Evolutionary conservation across 2,113 vertebrate genomes (phyloP).

Genomic region (Mormyrus iriodes): DNA sequence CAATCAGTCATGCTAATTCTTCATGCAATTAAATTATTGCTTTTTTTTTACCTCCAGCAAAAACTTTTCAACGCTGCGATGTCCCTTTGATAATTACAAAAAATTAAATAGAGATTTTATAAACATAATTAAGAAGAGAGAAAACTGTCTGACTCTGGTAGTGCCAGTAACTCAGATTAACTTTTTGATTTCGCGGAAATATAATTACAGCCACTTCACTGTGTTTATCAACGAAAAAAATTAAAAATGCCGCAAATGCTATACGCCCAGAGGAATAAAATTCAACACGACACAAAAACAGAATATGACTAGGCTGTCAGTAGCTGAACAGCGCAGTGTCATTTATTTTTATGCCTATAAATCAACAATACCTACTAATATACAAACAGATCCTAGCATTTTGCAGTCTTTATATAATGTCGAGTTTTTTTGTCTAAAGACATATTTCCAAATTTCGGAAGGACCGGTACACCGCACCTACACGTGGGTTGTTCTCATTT

Average conservation of each 20-base stretch:
- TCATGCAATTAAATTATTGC: constrained; percentile 8
- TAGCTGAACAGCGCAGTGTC: not conserved
- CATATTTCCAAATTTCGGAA: not conserved
- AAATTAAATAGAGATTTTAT: constrained; percentile 18
- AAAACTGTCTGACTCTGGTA: not conserved
- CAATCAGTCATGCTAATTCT: constrained; percentile 21
- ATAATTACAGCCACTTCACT: constrained; percentile 22
- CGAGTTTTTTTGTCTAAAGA: not conserved
- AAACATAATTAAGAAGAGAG: constrained; percentile 22
- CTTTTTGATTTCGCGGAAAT: constrained; percentile 16
- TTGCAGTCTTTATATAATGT: not conserved
- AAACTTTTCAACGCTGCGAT: constrained; percentile 17
- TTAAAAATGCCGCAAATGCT: constrained; percentile 7
- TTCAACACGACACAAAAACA: constrained; percentile 2
- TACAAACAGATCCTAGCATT: not conserved
- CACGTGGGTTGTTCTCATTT: not conserved
- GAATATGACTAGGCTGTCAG: not conserved
- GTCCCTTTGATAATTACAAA: constrained; percentile 27
- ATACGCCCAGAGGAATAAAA: not conserved
- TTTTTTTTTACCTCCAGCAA: constrained; percentile 18
- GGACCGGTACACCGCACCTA: not conserved
- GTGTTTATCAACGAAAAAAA: constrained; percentile 14
- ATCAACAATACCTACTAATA: not conserved
- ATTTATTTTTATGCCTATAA: not conserved
- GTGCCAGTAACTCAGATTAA: constrained; percentile 14